Conservation (phyloP, 37 sponge, comb jelly and placozoan species). For the Mnemiopsis leidyi region DNA sequence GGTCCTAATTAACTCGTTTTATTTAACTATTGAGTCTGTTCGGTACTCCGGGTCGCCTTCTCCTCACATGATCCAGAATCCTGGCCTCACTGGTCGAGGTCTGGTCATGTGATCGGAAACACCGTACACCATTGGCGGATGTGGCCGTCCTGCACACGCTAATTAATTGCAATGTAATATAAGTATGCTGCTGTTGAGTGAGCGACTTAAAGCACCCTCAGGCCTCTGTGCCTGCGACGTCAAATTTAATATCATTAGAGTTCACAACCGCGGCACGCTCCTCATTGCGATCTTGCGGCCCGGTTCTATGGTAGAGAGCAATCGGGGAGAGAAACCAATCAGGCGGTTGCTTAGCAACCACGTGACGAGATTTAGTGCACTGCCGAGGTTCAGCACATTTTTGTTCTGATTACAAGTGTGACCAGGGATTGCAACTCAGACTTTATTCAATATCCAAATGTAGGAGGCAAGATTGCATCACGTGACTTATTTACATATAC, state of each 20-base stretch:
- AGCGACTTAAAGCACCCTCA: constrained; percentile 51
- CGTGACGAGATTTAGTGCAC: neutral
- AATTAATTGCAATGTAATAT: neutral
- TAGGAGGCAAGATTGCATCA: too few relatives aligned
- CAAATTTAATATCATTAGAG: constrained; percentile 63
- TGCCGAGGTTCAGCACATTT: neutral
- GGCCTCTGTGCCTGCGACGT: neutral
- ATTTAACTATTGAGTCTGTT: neutral
- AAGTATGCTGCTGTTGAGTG: neutral
- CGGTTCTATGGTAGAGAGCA: neutral
- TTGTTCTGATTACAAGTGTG: neutral
- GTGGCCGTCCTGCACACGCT: neutral
- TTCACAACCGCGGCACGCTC: neutral
- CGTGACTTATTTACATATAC: too few relatives aligned
- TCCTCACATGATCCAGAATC: neutral
- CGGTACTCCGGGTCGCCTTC: too few relatives aligned
- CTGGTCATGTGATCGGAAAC: neutral
- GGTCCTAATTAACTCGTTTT: neutral
- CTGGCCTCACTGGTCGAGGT: neutral
- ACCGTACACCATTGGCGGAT: neutral
- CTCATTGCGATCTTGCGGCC: neutral
- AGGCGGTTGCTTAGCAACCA: neutral
- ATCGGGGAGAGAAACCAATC: neutral
- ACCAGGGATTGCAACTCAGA: too few relatives aligned
- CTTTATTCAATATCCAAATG: too few relatives aligned